phyloP scores from a whole-genome alignment of 2,888 invertebrate species.

The Parascotia fuliginaria region DNA sequence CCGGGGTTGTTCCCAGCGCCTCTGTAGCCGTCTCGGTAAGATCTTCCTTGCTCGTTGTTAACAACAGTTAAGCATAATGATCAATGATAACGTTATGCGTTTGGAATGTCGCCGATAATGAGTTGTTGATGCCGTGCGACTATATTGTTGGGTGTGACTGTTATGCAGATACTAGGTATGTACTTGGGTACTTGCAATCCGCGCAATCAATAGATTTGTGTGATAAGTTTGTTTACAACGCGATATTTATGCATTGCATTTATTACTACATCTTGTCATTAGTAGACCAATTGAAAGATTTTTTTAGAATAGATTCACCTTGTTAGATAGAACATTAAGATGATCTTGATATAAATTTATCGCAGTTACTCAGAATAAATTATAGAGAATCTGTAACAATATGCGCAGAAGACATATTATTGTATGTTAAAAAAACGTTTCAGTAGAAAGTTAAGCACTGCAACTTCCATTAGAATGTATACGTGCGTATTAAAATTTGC shows the following conservation, averaged over 20 bases:
- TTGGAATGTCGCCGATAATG: slow-evolving; percentile 66
- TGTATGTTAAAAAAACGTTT: slow-evolving; percentile 26
- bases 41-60: slow-evolving; percentile 25
- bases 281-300: neutral
- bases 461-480: slow-evolving; percentile 60
- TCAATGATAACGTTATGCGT: slow-evolving; percentile 57
- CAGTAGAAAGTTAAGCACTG: slow-evolving; percentile 64
- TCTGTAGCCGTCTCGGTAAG: slow-evolving; percentile 83
- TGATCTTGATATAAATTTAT: slow-evolving; percentile 1
- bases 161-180: no score
- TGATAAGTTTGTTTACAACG: slow-evolving; percentile 48
- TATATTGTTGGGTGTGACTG: slow-evolving; percentile 56
- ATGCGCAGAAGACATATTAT: slow-evolving; percentile 15
- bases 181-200: no score
- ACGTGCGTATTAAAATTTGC: slow-evolving; percentile 63
- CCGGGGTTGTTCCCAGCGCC: slow-evolving; percentile 67
- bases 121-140: slow-evolving; percentile 47
- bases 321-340: slow-evolving; percentile 8
- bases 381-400: slow-evolving; percentile 3
- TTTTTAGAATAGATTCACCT: slow-evolving; percentile 3
- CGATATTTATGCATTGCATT: slow-evolving; percentile 41
- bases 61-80: slow-evolving; percentile 35
- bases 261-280: slow-evolving; percentile 3
- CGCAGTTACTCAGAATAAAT: slow-evolving; percentile 4
- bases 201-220: slow-evolving; percentile 40